Conservation (phyloP, 2,888 invertebrate species). For the Cotesia congregata region DNA sequence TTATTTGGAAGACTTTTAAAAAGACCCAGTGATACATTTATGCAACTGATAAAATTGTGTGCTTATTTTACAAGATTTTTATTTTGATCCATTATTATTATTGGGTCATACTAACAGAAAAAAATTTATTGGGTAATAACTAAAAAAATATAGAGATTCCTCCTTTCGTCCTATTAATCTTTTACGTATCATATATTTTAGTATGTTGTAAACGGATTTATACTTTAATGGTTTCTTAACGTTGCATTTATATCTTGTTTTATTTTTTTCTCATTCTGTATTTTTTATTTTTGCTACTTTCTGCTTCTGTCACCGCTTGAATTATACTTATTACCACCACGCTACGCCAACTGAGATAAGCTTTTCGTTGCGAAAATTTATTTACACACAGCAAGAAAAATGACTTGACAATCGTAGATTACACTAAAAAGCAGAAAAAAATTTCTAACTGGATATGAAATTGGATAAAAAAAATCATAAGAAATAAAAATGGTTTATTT, state of each 20-base stretch:
- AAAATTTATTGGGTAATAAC: conserved; percentile 12
- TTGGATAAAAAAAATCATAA: background rate
- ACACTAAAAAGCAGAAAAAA: background rate
- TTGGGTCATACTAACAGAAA: too few relatives aligned
- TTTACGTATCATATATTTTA: background rate
- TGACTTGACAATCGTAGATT: conserved; percentile 26
- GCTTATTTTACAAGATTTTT: too few relatives aligned
- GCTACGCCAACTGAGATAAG: conserved; percentile 32
- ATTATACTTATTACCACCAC: conserved; percentile 39
- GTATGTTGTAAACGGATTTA: background rate
- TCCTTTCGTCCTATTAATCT: background rate
- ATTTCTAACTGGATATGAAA: background rate
- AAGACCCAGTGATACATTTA: too few relatives aligned
- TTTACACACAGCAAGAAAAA: conserved; percentile 21
- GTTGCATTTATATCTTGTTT: conserved; percentile 46
- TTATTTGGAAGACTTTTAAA: too few relatives aligned
- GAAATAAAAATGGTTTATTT: background rate
- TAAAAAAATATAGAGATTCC: background rate
- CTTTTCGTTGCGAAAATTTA: conserved; percentile 22
- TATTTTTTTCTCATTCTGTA: conserved; percentile 52
- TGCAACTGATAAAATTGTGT: too few relatives aligned
- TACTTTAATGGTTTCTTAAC: conserved; percentile 60
- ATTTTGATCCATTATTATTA: too few relatives aligned
- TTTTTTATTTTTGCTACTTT: conserved; percentile 46
- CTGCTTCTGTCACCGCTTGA: conserved; percentile 21